Base-by-base conservation (phyloP, 2,113 vertebrate genomes). In the Gallinago undulata region DNA sequence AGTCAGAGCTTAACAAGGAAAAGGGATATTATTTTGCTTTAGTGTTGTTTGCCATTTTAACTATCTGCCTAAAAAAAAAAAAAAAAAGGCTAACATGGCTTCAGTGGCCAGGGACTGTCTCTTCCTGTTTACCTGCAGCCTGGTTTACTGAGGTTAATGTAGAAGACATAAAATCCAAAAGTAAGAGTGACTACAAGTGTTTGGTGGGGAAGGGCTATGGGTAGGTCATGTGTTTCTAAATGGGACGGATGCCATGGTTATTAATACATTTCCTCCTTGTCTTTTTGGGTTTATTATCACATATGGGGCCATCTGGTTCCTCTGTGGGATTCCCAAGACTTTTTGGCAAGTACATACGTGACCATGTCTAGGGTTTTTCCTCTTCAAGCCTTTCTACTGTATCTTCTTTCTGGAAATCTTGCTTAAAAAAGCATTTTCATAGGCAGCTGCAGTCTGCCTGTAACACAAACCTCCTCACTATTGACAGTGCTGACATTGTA, bases 261-360 rank as follows among this genome's bases (percentile, higher is more conserved):
- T 91, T 87, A 59, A 73, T 70, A 72, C 19, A 16, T 94, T 94
- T 95, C 84, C 59, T 84, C 72, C 70, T 33, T 43, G 22, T 77
- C 56, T 64, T 92, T 79, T 70, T 77, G 72, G 74, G 80, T 93
- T 91, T 59, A 7, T 51, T 75, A 13, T 89, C 80, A 78, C 83
- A 60, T 93, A 93, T 50, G 91, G 74, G 93, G 50, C 93, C 94
- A 96, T 93, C 95, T 96, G 96, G 83, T 64, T 92, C 59, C 96
- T 94, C 94, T 86, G 95, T 84, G 83, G 91, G 94, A 91, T 77
- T 90, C 85, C 87, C 78, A 89, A 90, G 86, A 19, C 78, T 11
- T 91, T 87, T 77, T 96, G 96, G 87, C 95, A 94, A 76, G 31
- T 62, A 10, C 4, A 0, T 14, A 31, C 0, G 0, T 68, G 59